phyloP scores from a whole-genome alignment of 2,888 invertebrate genomes.

The Alloplasta piceator region DNA sequence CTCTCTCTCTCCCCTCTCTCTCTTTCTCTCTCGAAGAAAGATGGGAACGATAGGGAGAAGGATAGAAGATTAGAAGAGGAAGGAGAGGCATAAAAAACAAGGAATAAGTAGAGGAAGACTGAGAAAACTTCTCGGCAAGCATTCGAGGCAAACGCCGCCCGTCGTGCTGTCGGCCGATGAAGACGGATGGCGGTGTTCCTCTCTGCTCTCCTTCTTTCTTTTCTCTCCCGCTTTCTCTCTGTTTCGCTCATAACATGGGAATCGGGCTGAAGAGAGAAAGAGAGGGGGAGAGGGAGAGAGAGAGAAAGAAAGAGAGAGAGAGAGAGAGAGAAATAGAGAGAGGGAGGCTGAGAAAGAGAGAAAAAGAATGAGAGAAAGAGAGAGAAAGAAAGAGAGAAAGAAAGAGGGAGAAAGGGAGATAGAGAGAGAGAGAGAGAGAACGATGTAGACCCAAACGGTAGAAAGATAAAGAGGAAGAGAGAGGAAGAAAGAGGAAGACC shows the following conservation, averaged over 20 bases:
- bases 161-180: conserved; percentile 84
- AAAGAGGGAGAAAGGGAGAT: conserved; percentile 50
- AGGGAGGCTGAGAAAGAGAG: no score
- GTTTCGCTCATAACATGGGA: conserved; percentile 50
- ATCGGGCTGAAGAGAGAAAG: conserved; percentile 62
- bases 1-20: no score
- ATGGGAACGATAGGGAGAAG: conserved; percentile 53
- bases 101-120: conserved; percentile 77
- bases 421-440: conserved; percentile 63
- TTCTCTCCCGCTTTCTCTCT: conserved; percentile 50
- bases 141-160: conserved; percentile 84
- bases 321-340: conserved; percentile 35
- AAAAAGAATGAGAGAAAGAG: conserved; percentile 31
- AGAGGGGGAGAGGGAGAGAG: conserved; percentile 63
- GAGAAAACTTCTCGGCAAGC: conserved; percentile 82
- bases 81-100: conserved; percentile 65
- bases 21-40: no score
- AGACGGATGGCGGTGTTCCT: conserved; percentile 82
- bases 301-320: conserved; percentile 34
- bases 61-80: conserved; percentile 63
- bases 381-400: conserved; percentile 37
- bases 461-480: conserved; percentile 52
- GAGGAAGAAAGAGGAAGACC: conserved; percentile 37
- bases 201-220: conserved; percentile 63
- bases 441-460: conserved; percentile 43